A percentile compares a stretch with the other conserved stretches of the same genome.
These are phyloP conservation scores for Limenitis camilla DNA, from an alignment of 2,888 invertebrate species.

Conservation along the genomic window DNA sequence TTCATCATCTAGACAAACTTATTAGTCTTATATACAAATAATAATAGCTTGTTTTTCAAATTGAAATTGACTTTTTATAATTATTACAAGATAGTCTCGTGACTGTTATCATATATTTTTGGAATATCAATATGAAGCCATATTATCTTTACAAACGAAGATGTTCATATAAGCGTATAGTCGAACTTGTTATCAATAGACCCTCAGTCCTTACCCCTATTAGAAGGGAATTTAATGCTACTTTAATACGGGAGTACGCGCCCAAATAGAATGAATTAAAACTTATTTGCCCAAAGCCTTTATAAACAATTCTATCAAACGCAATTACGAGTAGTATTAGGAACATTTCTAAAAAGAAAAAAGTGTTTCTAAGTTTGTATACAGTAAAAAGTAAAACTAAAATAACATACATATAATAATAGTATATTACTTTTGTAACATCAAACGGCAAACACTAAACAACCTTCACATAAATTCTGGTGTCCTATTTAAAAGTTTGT, in stretches of 20 bases:
- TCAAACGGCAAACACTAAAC: not conserved
- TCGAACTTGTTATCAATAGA: slow-evolving; percentile 15
- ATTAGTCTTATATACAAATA: too few relatives aligned
- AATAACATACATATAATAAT: too few relatives aligned
- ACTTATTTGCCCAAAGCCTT: slow-evolving; percentile 18
- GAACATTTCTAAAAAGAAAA: not conserved
- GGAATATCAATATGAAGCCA: too few relatives aligned
- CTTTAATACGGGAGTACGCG: slow-evolving; percentile 21
- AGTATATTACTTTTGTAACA: too few relatives aligned
- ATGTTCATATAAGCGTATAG: slow-evolving; percentile 7
- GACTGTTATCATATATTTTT: too few relatives aligned
- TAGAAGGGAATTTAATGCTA: slow-evolving; percentile 20
- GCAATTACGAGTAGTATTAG: slow-evolving; percentile 7
- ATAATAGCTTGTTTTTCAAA: too few relatives aligned
- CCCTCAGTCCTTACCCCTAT: slow-evolving; percentile 20
- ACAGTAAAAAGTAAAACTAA: too few relatives aligned
- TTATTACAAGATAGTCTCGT: too few relatives aligned
- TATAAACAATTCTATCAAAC: slow-evolving; percentile 16
- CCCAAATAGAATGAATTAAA: slow-evolving; percentile 24
- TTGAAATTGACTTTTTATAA: too few relatives aligned
- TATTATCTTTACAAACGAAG: too few relatives aligned
- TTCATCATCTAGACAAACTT: too few relatives aligned
- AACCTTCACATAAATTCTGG: slow-evolving; percentile 14
- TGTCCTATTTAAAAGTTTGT: slow-evolving; percentile 10
- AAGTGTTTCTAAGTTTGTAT: too few relatives aligned